Base-by-base conservation (phyloP, 2,113 vertebrate genomes). In the Tachycineta bicolor region DNA sequence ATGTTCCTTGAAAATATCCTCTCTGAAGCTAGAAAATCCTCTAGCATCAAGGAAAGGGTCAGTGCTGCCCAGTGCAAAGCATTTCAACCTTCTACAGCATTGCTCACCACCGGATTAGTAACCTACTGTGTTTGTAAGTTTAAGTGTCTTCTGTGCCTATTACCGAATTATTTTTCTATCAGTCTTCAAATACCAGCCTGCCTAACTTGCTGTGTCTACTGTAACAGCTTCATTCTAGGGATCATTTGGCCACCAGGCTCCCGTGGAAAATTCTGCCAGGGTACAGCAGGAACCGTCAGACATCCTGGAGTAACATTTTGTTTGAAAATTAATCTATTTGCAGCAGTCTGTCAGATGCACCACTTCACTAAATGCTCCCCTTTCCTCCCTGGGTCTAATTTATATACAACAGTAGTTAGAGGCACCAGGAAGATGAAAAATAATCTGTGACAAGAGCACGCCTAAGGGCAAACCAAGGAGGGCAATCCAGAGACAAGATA, bases 311-410 rank as follows among this genome's bases (percentile, higher is more conserved):
- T 63, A 87, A 89, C 68, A 83, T 59, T 83, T 83, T 82, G 44
- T 73, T 91, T 87, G 74, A 80, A 90, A 93, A 95, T 65, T 49
- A 50, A 80, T 93, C n/a, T 84, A 44, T 62, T 65, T 94, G 50
- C 44, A 79, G 71, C 63, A 87, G 22, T 37, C 69, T 83, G 79
- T 67, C 65, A 84, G 85, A 64, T 0, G 18, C 31, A 69, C 41
- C n/a, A 58, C 68, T 39, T 67, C 58, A 75, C 69, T 79, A 23
- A 12, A 22, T 12, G 33, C 7, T 12, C 25, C 39, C 8, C 26
- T 65, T 74, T 83, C 25, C 56, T 78, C 33, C 63, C 28, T 71
- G 26, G 20, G 74, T 85, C 46, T 87, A 41, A 87, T 62, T 95
- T 83, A 47, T 78, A 63, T 11, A 56, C 17, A 71, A 46, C 17